phyloP scores from a whole-genome alignment of 1,140 invertebrate species.

The Tetraneura akinire region DNA sequence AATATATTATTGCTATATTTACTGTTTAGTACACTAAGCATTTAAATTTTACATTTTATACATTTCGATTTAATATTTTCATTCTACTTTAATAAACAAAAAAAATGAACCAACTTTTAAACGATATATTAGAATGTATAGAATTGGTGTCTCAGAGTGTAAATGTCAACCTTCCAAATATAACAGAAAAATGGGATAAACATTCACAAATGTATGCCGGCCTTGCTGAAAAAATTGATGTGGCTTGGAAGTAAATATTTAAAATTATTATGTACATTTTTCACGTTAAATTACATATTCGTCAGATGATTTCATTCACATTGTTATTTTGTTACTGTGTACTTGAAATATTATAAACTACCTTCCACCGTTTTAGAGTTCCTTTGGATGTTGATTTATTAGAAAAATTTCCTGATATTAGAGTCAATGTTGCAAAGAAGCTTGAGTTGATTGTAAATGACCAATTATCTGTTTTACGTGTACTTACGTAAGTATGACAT shows the following conservation, averaged over 20 bases:
- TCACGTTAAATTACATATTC: too few species aligned
- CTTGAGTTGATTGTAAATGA: neutral
- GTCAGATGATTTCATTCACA: too few species aligned
- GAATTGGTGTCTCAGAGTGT: neutral
- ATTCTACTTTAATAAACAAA: too few species aligned
- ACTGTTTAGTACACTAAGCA: too few species aligned
- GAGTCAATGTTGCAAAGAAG: conserved; percentile 7
- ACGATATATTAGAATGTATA: conserved; percentile 1
- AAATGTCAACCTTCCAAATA: neutral
- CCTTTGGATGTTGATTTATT: conserved; percentile 10
- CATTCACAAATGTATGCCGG: conserved; percentile 1
- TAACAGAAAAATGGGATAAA: neutral
- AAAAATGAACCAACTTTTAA: conserved; percentile 26
- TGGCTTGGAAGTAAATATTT: conserved; percentile 7
- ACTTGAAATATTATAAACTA: too few species aligned
- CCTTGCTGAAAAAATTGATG: conserved; percentile 12
- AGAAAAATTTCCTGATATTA: conserved; percentile 41
- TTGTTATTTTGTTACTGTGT: too few species aligned
- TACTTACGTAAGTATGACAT: conserved; percentile 13
- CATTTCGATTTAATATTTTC: too few species aligned
- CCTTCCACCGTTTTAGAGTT: neutral
- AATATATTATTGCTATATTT: too few species aligned
- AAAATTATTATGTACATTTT: too few species aligned
- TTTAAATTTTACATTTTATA: too few species aligned
- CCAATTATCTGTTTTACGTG: neutral